Percentiles rank a stretch among this genome's conserved stretches.
These are phyloP conservation scores for Trachops cirrhosus DNA, from an alignment of 2,797 vertebrate genomes.

Conservation along the genomic window DNA sequence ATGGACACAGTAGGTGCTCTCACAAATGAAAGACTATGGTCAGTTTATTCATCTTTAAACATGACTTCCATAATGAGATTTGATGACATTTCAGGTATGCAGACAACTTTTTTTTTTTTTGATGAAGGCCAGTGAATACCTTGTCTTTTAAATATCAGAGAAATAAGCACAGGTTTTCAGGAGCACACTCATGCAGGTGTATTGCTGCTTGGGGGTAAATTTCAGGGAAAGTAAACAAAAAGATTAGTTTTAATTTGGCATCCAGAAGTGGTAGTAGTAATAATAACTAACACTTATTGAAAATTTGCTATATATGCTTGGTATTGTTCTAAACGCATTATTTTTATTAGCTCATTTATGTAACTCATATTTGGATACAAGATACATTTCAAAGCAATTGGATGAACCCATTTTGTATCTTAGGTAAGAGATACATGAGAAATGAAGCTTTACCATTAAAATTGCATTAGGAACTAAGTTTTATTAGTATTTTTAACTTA, in stretches of 20 bases:
- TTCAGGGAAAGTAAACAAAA: conserved; percentile 41
- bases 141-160: background rate
- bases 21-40: background rate
- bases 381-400: background rate
- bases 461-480: background rate
- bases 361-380: background rate
- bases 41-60: background rate
- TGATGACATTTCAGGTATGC: conserved; percentile 26
- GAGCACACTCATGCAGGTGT: background rate
- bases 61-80: background rate
- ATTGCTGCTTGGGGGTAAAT: conserved; percentile 27
- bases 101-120: background rate
- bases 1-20: background rate
- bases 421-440: background rate
- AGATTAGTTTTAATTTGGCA: conserved; percentile 60
- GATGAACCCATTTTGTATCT: background rate
- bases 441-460: background rate
- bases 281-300: background rate
- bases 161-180: background rate
- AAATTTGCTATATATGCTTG: background rate
- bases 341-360: background rate
- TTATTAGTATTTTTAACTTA: background rate
- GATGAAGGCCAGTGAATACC: background rate
- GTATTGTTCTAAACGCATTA: background rate
- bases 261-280: background rate